Evolutionary conservation across 2,113 vertebrate genomes (phyloP).

Genomic region (Malaclemys terrapin): DNA sequence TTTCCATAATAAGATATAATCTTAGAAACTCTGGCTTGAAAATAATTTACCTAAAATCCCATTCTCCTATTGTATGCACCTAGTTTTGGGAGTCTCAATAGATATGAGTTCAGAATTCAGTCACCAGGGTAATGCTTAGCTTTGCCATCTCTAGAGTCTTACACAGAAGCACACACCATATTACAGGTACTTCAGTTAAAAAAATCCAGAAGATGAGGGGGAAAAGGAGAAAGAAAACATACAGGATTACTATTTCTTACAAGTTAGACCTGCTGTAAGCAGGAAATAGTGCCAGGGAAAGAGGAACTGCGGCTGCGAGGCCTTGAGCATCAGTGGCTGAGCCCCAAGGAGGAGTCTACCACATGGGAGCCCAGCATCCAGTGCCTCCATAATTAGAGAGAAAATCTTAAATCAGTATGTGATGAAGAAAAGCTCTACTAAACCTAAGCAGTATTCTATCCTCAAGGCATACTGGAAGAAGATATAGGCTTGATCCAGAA

Average conservation of each 20-base stretch:
- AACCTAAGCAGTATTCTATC: no score
- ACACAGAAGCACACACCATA: neutral
- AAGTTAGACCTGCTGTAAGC: neutral
- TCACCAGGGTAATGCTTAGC: accelerated
- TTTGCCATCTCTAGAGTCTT: neutral
- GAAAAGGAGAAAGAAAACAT: neutral
- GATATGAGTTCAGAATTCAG: neutral
- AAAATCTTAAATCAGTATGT: no score
- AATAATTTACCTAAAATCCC: neutral
- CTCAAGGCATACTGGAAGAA: no score
- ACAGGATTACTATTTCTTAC: neutral
- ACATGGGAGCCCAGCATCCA: no score
- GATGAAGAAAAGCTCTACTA: no score
- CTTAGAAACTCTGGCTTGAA: neutral
- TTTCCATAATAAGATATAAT: neutral
- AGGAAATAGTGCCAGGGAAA: neutral
- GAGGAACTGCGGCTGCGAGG: neutral
- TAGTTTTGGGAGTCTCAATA: neutral
- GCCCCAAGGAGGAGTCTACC: no score
- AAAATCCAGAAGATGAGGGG: neutral
- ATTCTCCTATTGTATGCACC: neutral
- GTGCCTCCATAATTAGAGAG: no score
- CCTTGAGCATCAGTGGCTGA: neutral
- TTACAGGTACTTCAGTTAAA: no score
- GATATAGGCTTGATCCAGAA: no score